Base-by-base conservation (phyloP, 2,113 vertebrate species). In the Malurus cyaneus region DNA sequence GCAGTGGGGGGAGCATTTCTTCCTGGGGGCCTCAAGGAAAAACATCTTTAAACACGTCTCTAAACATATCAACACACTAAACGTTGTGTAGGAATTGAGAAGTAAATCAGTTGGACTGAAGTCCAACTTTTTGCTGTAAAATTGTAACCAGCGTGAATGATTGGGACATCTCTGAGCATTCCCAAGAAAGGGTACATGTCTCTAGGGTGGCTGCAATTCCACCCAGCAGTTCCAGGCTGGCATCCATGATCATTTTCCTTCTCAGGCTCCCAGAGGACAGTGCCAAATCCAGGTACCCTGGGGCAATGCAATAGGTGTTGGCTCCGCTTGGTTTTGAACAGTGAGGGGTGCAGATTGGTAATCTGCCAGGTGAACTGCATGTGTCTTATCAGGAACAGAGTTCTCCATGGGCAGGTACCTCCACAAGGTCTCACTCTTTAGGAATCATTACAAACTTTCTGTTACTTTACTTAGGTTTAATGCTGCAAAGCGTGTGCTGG, bases 321-420 rank as follows among this genome's bases (percentile, higher is more conserved):
- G 29, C 29, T 91, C 25, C 39, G 74, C 47, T 81, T 29, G 41
- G 56, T 81, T 80, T 32, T 5, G 1, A 61, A 4, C 29, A 57
- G 50, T 29, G 47, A n/a, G 44, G 28, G 31, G 23, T 8, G 56
- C 54, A 16, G 36, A n/a, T 0, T 1, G 0, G 15, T 44, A 18
- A 71, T 23, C 70, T 72, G n/a, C n/a, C 50, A 61, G 50, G 41
- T 41, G 25, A 93, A n/a, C 57, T 77, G 12, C 9, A 18, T 5
- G 17, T 70, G 11, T 31, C 25, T 15, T 9, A 11, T 2, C 32
- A n/a, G 20, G 24, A 78, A 9, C 15, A 36, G 56, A 49, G 54
- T 57, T 66, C 34, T 47, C 52, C 29, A 13, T 2, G 26, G 44
- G 49, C 62, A 77, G 59, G 32, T 57, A 56, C 20, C 24, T 61